Percentiles rank a stretch among this genome's conserved stretches.
These are phyloP conservation scores for Osmerus eperlanus DNA, from an alignment of 2,113 vertebrate genomes.

Conservation along the genomic window DNA sequence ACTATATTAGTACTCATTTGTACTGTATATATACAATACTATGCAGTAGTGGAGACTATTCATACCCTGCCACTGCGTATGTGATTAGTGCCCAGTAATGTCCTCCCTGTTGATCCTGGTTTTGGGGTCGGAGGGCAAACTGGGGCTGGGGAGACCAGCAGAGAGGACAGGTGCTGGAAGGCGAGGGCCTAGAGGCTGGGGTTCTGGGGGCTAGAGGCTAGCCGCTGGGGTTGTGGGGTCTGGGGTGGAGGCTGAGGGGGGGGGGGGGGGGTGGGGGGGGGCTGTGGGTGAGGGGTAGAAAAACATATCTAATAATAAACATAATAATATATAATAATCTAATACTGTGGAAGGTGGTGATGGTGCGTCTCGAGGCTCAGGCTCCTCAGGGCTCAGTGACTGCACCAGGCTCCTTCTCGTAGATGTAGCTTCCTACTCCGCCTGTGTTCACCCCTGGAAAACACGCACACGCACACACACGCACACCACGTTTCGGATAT, in stretches of 20 bases:
- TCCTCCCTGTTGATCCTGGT: too few relatives aligned
- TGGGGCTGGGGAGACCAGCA: neutral
- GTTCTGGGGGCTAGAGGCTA: constrained; percentile 7
- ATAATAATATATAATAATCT: too few relatives aligned
- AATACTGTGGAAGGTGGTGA: neutral
- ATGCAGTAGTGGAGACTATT: neutral
- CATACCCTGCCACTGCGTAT: neutral
- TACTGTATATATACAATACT: neutral
- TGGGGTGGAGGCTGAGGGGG: neutral
- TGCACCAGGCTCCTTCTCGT: constrained; percentile 84
- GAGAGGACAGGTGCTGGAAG: neutral
- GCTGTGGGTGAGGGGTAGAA: constrained; percentile 37
- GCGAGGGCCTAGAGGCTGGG: constrained; percentile 1
- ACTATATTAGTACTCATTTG: too few relatives aligned
- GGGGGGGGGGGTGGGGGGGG: neutral
- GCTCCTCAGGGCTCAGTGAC: constrained; percentile 82
- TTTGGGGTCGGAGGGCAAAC: too few relatives aligned
- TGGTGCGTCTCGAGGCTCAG: constrained; percentile 9
- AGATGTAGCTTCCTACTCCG: constrained; percentile 96
- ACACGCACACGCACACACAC: constrained; percentile 17
- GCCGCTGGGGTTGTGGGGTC: neutral
- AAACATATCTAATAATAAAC: neutral
- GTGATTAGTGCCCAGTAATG: constrained; percentile 17
- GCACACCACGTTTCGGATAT: too few relatives aligned
- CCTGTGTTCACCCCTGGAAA: constrained; percentile 93